A percentile compares a stretch with the other conserved stretches of the same genome.
phyloP scores from a whole-genome alignment of 2,888 invertebrate genomes.

The Tubulanus polymorphus region DNA sequence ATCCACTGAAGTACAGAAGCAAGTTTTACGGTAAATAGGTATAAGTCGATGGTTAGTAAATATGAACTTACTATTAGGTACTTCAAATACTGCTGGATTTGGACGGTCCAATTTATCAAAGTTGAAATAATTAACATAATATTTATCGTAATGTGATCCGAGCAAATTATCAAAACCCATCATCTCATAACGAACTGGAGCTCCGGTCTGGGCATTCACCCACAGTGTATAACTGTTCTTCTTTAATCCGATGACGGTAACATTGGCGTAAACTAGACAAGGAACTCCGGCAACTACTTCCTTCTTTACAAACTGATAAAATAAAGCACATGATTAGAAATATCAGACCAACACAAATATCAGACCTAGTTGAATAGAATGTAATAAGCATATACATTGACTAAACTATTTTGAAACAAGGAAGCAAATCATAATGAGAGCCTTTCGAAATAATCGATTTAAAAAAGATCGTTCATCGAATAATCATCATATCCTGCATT shows the following conservation, averaged over 20 bases:
- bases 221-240: slow-evolving; percentile 84
- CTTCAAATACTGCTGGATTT: slow-evolving; percentile 24
- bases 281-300: slow-evolving; percentile 64
- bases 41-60: no score
- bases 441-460: no score
- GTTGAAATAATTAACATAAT: slow-evolving; percentile 78
- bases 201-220: slow-evolving; percentile 55
- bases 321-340: no score
- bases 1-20: no score
- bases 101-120: slow-evolving; percentile 22
- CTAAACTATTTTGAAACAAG: no score
- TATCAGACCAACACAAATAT: not conserved
- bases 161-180: slow-evolving; percentile 83
- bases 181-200: slow-evolving; percentile 84
- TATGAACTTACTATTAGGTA: slow-evolving; percentile 28
- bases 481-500: no score
- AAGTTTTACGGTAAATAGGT: no score
- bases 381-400: no score
- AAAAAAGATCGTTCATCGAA: no score
- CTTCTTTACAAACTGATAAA: slow-evolving; percentile 21
- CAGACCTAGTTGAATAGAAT: slow-evolving; percentile 18
- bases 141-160: slow-evolving; percentile 96
- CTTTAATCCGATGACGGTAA: slow-evolving; percentile 70
- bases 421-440: no score
- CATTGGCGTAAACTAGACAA: slow-evolving; percentile 75